Evolutionary conservation across 2,113 vertebrate species (phyloP).

Genomic region (Arenaria interpres): DNA sequence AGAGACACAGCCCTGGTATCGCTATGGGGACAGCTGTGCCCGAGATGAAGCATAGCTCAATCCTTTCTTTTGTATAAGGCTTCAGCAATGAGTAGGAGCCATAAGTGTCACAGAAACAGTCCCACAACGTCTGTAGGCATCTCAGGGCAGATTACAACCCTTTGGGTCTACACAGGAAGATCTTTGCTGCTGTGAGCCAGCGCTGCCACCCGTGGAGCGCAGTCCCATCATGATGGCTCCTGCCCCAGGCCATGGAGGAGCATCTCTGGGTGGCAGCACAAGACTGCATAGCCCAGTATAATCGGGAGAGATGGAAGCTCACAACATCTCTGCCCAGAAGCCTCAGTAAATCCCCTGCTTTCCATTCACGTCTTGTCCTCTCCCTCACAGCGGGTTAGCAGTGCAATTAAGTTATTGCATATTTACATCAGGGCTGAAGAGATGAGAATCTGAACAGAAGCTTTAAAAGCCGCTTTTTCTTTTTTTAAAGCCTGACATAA

Average conservation of each 20-base stretch:
- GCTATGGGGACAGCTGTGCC: not conserved
- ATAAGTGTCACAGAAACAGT: not conserved
- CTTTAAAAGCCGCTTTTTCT: not conserved
- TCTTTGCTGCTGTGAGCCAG: not conserved
- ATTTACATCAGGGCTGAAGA: not conserved
- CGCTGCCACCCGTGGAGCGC: not conserved
- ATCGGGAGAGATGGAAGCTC: rapidly evolving
- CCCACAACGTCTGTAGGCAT: not conserved
- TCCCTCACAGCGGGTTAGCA: not conserved
- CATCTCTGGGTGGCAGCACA: not conserved
- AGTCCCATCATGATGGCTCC: not conserved
- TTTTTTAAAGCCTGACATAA: slow-evolving; percentile 2
- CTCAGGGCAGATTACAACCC: not conserved
- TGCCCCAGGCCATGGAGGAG: not conserved
- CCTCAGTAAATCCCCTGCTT: not conserved
- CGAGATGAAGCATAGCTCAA: not conserved
- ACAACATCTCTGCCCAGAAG: not conserved
- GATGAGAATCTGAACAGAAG: not conserved
- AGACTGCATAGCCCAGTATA: not conserved
- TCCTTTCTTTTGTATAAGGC: not conserved
- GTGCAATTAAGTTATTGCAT: not conserved
- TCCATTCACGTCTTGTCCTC: not conserved
- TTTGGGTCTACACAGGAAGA: rapidly evolving
- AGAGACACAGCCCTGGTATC: not conserved
- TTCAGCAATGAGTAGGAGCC: not conserved